Evolutionary conservation across 2,888 invertebrate species (phyloP).

Genomic region (Cephonodes hylas): DNA sequence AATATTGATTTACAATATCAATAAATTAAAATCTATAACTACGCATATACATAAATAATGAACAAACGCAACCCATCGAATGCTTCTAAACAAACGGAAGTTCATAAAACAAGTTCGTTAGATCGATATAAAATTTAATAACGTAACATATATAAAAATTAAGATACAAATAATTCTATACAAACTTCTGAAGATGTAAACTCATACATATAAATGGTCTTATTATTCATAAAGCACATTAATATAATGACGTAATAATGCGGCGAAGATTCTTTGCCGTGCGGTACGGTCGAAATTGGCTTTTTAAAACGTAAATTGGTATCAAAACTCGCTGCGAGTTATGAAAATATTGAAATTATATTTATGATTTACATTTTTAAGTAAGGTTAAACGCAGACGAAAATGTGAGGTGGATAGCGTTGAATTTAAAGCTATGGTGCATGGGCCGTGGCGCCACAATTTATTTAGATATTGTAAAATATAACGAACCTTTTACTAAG

Average conservation of each 20-base stretch:
- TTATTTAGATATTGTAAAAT: too few relatives aligned
- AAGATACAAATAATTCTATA: slow-evolving; percentile 8
- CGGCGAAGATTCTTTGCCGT: slow-evolving; percentile 49
- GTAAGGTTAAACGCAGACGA: neutral
- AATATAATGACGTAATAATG: slow-evolving; percentile 73
- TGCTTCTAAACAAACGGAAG: slow-evolving; percentile 13
- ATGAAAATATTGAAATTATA: slow-evolving; percentile 22
- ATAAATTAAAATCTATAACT: neutral
- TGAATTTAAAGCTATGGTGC: neutral
- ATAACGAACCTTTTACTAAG: too few relatives aligned
- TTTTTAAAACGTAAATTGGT: slow-evolving; percentile 33
- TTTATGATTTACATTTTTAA: slow-evolving; percentile 14
- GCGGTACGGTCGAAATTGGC: slow-evolving; percentile 49
- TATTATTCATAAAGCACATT: slow-evolving; percentile 60
- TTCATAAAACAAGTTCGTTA: slow-evolving; percentile 5
- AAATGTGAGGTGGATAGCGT: neutral
- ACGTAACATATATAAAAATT: slow-evolving; percentile 7
- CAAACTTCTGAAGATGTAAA: slow-evolving; percentile 19
- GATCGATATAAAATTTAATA: slow-evolving; percentile 13
- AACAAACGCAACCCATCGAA: slow-evolving; percentile 17
- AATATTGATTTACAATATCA: neutral
- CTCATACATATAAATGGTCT: slow-evolving; percentile 55
- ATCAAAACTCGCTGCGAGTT: slow-evolving; percentile 29
- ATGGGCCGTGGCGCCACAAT: neutral
- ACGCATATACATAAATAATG: slow-evolving; percentile 3